A percentile compares a stretch with the other conserved stretches of the same genome.
Evolutionary conservation across 2,797 vertebrate species (phyloP).

Genomic region (Sphenodon punctatus): DNA sequence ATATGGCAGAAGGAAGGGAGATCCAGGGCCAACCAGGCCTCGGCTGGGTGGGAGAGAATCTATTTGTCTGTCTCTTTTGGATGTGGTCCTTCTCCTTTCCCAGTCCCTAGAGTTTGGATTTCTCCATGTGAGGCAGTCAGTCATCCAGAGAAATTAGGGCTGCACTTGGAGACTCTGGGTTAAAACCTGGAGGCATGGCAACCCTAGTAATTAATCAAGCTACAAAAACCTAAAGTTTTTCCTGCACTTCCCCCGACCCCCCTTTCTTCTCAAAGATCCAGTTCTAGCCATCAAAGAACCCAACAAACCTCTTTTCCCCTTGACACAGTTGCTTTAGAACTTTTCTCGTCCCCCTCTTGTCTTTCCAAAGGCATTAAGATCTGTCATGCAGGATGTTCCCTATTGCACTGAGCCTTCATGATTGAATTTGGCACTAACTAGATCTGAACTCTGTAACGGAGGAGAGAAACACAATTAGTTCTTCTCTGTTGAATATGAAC

Average conservation of each 20-base stretch:
- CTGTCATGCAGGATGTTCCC: conserved; percentile 14
- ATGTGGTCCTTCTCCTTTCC: too few relatives aligned
- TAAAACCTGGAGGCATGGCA: not conserved
- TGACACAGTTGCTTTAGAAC: not conserved
- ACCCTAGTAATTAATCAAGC: not conserved
- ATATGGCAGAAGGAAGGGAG: too few relatives aligned
- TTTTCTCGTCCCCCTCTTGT: not conserved
- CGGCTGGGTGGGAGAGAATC: too few relatives aligned
- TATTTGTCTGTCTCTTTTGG: too few relatives aligned
- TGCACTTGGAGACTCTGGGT: too few relatives aligned
- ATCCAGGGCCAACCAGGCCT: too few relatives aligned
- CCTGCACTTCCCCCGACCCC: not conserved
- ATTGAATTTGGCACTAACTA: conserved; percentile 42
- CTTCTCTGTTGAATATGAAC: conserved; percentile 28
- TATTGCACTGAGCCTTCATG: not conserved
- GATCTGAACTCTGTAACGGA: not conserved
- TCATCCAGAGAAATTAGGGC: too few relatives aligned
- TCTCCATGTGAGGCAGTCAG: too few relatives aligned
- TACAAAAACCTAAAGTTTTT: not conserved
- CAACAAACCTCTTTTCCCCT: not conserved
- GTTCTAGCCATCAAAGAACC: not conserved
- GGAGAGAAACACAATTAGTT: conserved; percentile 43
- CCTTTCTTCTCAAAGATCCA: not conserved
- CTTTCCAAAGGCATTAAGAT: not conserved
- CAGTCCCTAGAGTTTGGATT: too few relatives aligned